A percentile compares a stretch with the other conserved stretches of the same genome.
Evolutionary conservation across 2,888 invertebrate genomes (phyloP).

Genomic region (Diplazon laetatorius): DNA sequence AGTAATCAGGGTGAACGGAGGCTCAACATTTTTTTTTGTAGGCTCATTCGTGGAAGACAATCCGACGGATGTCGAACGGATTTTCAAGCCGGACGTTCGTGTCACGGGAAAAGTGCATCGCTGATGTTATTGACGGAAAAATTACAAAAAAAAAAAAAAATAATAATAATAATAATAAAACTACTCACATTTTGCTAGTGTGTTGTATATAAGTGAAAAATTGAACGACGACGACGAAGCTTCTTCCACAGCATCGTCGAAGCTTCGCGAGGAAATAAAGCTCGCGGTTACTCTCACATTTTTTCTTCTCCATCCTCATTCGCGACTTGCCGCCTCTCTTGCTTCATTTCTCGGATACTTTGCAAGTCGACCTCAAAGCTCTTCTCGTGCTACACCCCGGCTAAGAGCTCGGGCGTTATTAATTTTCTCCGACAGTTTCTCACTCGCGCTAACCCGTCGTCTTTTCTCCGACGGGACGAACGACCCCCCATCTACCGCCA

Average conservation of each 20-base stretch:
- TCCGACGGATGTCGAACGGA: too few species aligned
- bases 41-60: too few species aligned
- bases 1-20: too few species aligned
- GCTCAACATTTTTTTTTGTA: too few species aligned
- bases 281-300: constrained; percentile 38
- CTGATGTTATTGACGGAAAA: constrained; percentile 16
- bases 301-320: constrained; percentile 8
- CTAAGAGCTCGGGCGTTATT: constrained; percentile 58
- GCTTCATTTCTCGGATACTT: constrained; percentile 41
- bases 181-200: too few species aligned
- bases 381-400: constrained; percentile 39
- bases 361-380: constrained; percentile 48
- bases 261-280: constrained; percentile 41
- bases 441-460: constrained; percentile 36
- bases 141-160: constrained; percentile 13
- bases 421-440: constrained; percentile 63
- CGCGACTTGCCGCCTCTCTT: constrained; percentile 1
- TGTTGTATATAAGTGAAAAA: too few species aligned
- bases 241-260: constrained; percentile 3
- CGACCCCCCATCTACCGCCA: too few species aligned
- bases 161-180: constrained; percentile 1
- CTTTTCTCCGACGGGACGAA: constrained; percentile 41
- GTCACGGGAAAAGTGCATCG: background rate
- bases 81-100: background rate
- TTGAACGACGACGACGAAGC: constrained; percentile 29